These are phyloP conservation scores for Chloromyia formosa DNA, from an alignment of 2,888 invertebrate species.

Conservation along the genomic window DNA sequence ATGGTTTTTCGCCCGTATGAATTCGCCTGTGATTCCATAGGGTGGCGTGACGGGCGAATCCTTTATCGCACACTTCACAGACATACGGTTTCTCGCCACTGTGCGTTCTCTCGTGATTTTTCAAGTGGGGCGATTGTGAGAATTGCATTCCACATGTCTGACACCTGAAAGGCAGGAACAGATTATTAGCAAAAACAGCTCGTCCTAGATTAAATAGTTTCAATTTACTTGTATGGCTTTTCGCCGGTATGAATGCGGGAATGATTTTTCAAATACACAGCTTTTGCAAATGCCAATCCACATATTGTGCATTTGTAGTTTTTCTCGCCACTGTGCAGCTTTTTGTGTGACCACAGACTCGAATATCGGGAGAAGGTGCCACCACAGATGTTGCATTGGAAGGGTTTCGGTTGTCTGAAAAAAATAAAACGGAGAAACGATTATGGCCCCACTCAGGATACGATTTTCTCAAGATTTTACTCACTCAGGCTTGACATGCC, in stretches of 20 bases:
- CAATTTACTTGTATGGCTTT: conserved; percentile 79
- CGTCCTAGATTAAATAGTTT: no score
- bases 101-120: conserved; percentile 88
- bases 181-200: no score
- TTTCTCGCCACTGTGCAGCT: conserved; percentile 82
- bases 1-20: conserved; percentile 74
- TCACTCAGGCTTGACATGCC: conserved; percentile 60
- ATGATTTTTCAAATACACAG: conserved; percentile 90
- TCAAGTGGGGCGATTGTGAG: conserved; percentile 87
- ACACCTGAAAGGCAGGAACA: conserved; percentile 67
- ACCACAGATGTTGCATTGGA: conserved; percentile 88
- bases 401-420: conserved; percentile 76
- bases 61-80: conserved; percentile 88
- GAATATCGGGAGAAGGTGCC: conserved; percentile 85
- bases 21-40: conserved; percentile 89
- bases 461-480: conserved; percentile 51
- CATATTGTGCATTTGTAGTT: conserved; percentile 90
- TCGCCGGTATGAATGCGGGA: conserved; percentile 86
- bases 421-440: background rate
- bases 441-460: background rate
- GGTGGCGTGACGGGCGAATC: conserved; percentile 87
- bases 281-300: conserved; percentile 87
- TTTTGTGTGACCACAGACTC: conserved; percentile 88
- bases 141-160: conserved; percentile 91
- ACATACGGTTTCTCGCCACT: conserved; percentile 89